phyloP scores from a whole-genome alignment of 1,140 invertebrate species.

The Plectrocnemia conspersa region DNA sequence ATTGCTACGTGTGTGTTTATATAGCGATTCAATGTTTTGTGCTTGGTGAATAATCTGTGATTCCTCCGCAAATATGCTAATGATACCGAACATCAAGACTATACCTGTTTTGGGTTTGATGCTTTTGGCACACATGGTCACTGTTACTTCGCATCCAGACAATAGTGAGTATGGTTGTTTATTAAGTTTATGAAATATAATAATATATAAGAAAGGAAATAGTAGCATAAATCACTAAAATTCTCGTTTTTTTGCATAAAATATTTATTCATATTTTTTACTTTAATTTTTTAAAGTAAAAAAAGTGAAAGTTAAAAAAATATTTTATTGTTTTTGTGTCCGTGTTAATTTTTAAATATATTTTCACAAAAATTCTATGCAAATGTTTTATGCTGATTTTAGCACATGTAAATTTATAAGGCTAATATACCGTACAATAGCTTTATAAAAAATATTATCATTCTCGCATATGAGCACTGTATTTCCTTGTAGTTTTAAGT shows the following conservation, averaged over 20 bases:
- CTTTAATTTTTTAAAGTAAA: neutral
- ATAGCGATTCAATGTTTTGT: no score
- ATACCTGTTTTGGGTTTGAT: constrained; percentile 10
- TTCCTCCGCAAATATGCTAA: constrained; percentile 20
- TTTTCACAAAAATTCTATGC: no score
- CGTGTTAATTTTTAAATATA: neutral
- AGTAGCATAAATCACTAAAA: constrained; percentile 1
- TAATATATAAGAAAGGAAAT: neutral
- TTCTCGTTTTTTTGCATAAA: neutral
- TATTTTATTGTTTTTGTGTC: neutral
- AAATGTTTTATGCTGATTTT: no score
- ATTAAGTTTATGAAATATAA: neutral
- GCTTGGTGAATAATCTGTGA: no score
- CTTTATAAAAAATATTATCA: no score
- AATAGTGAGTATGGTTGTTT: constrained; percentile 29
- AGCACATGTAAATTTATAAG: no score
- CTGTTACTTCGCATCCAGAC: constrained; percentile 31
- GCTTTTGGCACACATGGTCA: constrained; percentile 28
- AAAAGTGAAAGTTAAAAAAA: neutral
- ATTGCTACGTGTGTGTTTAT: no score
- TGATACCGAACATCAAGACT: constrained; percentile 7
- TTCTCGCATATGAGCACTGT: no score
- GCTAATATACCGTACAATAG: no score
- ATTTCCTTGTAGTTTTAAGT: no score
- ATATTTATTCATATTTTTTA: neutral